Percentiles rank a stretch among this genome's conserved stretches.
Evolutionary conservation across 2,888 invertebrate species (phyloP).

Genomic region (Crioceris asparagi): DNA sequence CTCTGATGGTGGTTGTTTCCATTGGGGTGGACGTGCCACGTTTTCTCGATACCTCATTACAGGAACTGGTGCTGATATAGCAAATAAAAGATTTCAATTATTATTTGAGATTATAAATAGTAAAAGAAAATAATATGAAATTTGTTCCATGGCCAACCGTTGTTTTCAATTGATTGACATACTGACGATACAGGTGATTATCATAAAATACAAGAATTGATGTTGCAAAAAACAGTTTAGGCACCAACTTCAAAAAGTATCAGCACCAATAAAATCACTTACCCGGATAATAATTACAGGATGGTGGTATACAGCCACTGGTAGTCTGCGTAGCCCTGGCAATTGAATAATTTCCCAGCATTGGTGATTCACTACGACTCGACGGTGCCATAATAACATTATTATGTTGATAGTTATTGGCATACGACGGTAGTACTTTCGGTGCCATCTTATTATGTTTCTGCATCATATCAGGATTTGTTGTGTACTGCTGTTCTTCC

Average conservation of each 20-base stretch:
- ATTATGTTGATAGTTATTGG: slow-evolving; percentile 13
- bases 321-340: slow-evolving; percentile 36
- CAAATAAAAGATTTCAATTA: not conserved
- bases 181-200: too few relatives aligned
- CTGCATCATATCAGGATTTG: slow-evolving; percentile 18
- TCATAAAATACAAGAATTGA: too few relatives aligned
- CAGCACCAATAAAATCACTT: too few relatives aligned
- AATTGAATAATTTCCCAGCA: slow-evolving; percentile 32
- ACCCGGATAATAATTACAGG: slow-evolving; percentile 22
- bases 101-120: not conserved
- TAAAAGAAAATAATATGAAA: too few relatives aligned
- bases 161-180: too few relatives aligned
- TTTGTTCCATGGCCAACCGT: too few relatives aligned
- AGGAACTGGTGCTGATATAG: slow-evolving; percentile 10
- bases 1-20: slow-evolving; percentile 4
- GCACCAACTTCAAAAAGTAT: too few relatives aligned
- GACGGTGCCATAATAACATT: slow-evolving; percentile 20
- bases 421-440: slow-evolving; percentile 10
- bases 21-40: slow-evolving; percentile 18
- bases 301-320: slow-evolving; percentile 24
- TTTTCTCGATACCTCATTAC: slow-evolving; percentile 10
- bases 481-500: slow-evolving; percentile 29
- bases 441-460: slow-evolving; percentile 3
- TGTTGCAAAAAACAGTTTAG: too few relatives aligned
- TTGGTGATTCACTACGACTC: slow-evolving; percentile 37